Evolutionary conservation across 1,140 invertebrate genomes (phyloP).

Genomic region (Neoseiulus cucumeris): DNA sequence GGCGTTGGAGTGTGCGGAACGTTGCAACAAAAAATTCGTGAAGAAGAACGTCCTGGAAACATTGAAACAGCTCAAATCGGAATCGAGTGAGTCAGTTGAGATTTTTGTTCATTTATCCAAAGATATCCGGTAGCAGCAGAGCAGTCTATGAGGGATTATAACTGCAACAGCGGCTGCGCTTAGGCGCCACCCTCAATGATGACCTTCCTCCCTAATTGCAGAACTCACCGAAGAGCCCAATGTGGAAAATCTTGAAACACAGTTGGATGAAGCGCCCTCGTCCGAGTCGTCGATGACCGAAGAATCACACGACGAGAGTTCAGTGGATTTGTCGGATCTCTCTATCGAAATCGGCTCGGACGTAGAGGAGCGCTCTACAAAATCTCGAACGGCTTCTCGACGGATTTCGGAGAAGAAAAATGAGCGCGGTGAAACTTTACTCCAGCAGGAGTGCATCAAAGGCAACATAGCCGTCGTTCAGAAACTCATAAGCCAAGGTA

Average conservation of each 20-base stretch:
- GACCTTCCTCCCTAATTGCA: too few species aligned
- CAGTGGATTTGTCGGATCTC: neutral
- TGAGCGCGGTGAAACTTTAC: neutral
- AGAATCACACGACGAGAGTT: neutral
- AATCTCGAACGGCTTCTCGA: neutral
- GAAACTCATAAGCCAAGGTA: neutral
- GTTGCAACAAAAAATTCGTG: neutral
- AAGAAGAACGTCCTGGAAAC: neutral
- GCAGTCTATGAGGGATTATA: too few species aligned
- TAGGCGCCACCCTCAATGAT: too few species aligned
- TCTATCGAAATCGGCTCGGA: neutral
- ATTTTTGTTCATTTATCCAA: too few species aligned
- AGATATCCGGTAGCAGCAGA: too few species aligned
- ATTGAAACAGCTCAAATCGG: neutral
- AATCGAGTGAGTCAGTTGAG: neutral
- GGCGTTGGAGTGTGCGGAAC: neutral
- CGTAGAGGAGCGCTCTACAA: neutral
- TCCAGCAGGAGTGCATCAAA: conserved; percentile 9
- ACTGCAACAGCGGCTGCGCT: too few species aligned
- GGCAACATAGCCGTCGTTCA: neutral
- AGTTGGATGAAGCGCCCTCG: too few species aligned
- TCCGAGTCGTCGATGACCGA: neutral
- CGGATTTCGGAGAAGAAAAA: neutral
- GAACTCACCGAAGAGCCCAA: too few species aligned
- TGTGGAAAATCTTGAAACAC: too few species aligned